A percentile compares a stretch with the other conserved stretches of the same genome.
Evolutionary conservation across 2,888 invertebrate genomes (phyloP).

Genomic region (Ephialtes manifestator): DNA sequence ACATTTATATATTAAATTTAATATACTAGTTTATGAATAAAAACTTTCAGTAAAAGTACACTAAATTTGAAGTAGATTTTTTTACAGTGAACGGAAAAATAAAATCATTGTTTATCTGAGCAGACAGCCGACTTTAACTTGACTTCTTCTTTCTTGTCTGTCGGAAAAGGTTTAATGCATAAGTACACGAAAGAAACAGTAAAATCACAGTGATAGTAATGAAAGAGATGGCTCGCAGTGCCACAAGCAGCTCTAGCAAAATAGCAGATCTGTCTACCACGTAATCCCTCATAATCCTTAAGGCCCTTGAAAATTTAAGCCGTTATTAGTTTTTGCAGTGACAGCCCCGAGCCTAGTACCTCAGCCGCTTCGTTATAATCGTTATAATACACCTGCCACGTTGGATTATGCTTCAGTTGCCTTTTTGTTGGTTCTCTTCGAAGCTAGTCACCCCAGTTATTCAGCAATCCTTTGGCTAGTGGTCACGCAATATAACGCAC

Average conservation of each 20-base stretch:
- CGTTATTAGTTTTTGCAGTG: conserved; percentile 80
- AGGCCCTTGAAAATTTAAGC: conserved; percentile 78
- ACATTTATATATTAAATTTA: no score
- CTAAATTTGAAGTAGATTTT: no score
- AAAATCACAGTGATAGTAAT: conserved; percentile 23
- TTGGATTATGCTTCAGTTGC: conserved; percentile 76
- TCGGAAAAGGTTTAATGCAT: conserved; percentile 1
- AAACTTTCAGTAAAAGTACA: no score
- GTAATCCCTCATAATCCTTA: conserved; percentile 77
- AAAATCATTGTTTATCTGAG: background rate
- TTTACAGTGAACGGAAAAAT: no score
- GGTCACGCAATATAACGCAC: background rate
- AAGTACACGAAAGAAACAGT: background rate
- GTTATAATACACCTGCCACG: conserved; percentile 77
- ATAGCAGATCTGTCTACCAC: conserved; percentile 70
- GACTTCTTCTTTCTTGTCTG: background rate
- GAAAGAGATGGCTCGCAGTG: background rate
- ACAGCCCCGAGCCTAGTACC: conserved; percentile 73
- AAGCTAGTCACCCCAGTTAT: conserved; percentile 3
- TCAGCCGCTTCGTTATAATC: conserved; percentile 75
- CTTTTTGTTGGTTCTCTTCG: conserved; percentile 64
- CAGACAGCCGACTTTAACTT: background rate
- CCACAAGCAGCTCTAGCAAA: conserved; percentile 27
- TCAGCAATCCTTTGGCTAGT: background rate
- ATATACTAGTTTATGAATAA: no score